Evolutionary conservation across 2,888 invertebrate species (phyloP).

Genomic region (Trachelus stipa): DNA sequence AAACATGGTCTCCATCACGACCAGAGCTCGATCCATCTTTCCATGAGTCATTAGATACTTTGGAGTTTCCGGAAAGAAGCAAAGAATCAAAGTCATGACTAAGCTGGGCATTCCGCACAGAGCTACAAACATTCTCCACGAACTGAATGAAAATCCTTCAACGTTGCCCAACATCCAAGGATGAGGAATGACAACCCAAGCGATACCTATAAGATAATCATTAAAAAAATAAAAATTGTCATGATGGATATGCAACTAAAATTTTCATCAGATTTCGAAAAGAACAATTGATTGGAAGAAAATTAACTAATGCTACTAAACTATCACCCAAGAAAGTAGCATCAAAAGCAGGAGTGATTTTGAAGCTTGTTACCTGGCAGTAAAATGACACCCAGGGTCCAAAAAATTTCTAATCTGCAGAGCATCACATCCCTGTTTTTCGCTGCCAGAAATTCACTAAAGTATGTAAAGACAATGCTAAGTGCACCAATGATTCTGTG

Average conservation of each 20-base stretch:
- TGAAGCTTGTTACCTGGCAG: conserved; percentile 72
- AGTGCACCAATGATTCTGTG: conserved; percentile 73
- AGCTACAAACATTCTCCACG: conserved; percentile 85
- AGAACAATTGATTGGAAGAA: too few relatives aligned
- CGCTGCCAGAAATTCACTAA: conserved; percentile 84
- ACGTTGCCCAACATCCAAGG: conserved; percentile 68
- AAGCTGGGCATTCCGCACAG: conserved; percentile 78
- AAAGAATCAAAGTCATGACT: conserved; percentile 74
- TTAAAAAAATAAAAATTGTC: not conserved
- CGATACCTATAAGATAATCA: not conserved
- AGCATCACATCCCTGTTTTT: conserved; percentile 81
- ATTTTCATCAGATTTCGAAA: too few relatives aligned
- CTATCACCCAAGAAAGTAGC: not conserved
- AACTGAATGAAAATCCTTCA: conserved; percentile 73
- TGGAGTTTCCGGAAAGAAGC: conserved; percentile 82
- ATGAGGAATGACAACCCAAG: conserved; percentile 79
- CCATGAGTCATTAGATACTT: conserved; percentile 76
- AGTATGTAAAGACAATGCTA: conserved; percentile 79
- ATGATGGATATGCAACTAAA: too few relatives aligned
- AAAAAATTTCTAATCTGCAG: conserved; percentile 86
- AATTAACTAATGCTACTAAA: too few relatives aligned
- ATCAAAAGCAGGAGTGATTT: not conserved
- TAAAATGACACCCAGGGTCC: conserved; percentile 80
- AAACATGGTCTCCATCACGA: conserved; percentile 71
- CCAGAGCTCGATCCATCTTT: conserved; percentile 68